Percentiles rank a stretch among this genome's conserved stretches.
phyloP scores from a whole-genome alignment of 2,113 vertebrate species.

The Corynorhinus townsendii region DNA sequence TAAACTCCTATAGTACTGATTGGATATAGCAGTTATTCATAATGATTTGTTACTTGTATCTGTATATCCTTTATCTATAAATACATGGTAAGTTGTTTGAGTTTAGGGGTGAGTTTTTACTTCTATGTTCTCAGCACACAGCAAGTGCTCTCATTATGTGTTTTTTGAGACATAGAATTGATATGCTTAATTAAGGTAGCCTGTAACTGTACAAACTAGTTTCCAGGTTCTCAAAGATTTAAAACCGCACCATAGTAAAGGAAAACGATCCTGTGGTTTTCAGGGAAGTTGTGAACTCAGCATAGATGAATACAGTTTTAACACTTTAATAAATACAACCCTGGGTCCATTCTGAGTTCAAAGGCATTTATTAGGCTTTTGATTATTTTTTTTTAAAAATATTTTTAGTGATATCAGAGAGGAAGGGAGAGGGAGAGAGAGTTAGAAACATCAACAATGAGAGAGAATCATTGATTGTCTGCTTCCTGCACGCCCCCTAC shows the following conservation, averaged over 20 bases:
- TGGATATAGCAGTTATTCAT: neutral
- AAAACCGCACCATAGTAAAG: neutral
- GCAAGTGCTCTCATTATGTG: neutral
- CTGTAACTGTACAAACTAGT: neutral
- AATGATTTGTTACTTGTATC: neutral
- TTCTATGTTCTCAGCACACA: neutral
- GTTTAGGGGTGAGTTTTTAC: neutral
- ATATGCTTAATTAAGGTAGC: neutral
- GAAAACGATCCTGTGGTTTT: neutral
- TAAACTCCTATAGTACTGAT: neutral
- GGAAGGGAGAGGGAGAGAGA: too few species aligned
- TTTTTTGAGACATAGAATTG: neutral
- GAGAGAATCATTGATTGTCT: too few species aligned
- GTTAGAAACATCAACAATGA: too few species aligned
- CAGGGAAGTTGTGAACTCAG: neutral
- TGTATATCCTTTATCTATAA: neutral
- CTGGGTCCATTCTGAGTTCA: neutral
- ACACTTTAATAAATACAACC: neutral
- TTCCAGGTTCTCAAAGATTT: slow-evolving; percentile 26
- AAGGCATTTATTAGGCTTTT: slow-evolving; percentile 22
- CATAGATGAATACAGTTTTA: slow-evolving; percentile 3
- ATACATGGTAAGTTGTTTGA: neutral
- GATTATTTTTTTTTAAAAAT: neutral
- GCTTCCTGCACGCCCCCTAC: too few species aligned
- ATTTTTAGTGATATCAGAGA: too few species aligned